Base-by-base conservation (phyloP, 2,797 vertebrate genomes). In the Gymnothorax javanicus region DNA sequence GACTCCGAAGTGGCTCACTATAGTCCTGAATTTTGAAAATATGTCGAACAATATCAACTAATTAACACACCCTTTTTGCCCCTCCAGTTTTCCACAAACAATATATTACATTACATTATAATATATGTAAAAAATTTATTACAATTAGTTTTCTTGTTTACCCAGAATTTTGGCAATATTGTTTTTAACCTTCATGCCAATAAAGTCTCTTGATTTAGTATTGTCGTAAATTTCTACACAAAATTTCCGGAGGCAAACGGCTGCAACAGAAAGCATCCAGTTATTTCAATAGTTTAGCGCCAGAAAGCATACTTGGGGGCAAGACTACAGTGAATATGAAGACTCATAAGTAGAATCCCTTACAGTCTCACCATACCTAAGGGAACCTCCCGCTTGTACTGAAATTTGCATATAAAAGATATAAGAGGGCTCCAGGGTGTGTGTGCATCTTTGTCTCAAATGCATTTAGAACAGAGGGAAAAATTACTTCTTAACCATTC, bases 321-420 rank as follows among this genome's bases (percentile, higher is more conserved):
- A 82, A 33, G 89, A 87, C 87, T 86, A 85, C 83, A 83, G 87
- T 2, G 33, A 43, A 43, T 43, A 89, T 89, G 87, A 89, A 84
- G 84, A 90, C 88, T 88, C 87, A 91, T 90, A 91, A 88, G 90
- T 52, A 84, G 87, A 86, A 50, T 87, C 17, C 60, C 91, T 92
- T 91, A 93, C 58, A 59, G 15, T 59, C 93, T 85, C 84, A 87
- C 87, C 87, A 89, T 89, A 90, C 89, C 88, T 64, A 43, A 43
- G 52, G 91, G 89, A 92, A 92, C 91, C 86, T 83, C 12, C 15
- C 4, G 33, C 73, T 33, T 43, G 9, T 12, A 33, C 43, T 43
- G 27, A 33, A 73, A 33, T 73, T 25, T 8, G 23, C 64, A 69
- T 69, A n/a, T 69, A 6, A 4, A 8, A 69, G 4, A 69, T 69